A percentile compares a stretch with the other conserved stretches of the same genome.
These are phyloP conservation scores for Gymnocephalus cernua DNA, from an alignment of 2,113 vertebrate genomes.

Conservation along the genomic window DNA sequence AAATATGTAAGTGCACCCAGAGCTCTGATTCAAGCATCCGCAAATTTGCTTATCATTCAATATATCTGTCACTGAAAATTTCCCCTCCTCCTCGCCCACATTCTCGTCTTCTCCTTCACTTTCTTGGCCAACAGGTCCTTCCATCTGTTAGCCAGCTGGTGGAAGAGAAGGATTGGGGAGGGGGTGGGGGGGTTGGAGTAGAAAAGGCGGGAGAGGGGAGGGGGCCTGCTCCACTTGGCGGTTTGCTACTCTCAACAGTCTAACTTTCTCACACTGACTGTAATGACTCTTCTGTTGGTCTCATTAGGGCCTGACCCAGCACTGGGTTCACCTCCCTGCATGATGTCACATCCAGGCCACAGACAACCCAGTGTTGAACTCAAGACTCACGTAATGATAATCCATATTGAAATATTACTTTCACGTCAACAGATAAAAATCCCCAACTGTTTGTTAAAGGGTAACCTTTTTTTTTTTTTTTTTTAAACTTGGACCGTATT, in stretches of 20 bases:
- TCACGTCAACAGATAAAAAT: not conserved
- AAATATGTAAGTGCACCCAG: slow-evolving; percentile 34
- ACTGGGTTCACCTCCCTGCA: slow-evolving; percentile 57
- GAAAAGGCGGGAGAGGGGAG: slow-evolving; percentile 25
- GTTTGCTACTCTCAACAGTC: slow-evolving; percentile 59
- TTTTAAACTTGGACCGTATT: no score
- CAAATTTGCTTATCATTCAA: slow-evolving; percentile 73
- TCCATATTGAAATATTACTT: slow-evolving; percentile 11
- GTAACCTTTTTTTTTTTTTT: no score
- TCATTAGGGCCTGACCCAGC: slow-evolving; percentile 65
- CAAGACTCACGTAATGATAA: slow-evolving; percentile 6
- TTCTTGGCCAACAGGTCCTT: slow-evolving; percentile 78
- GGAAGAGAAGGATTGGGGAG: slow-evolving; percentile 31
- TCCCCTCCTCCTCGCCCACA: slow-evolving; percentile 15
- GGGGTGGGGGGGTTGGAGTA: not conserved
- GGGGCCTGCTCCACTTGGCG: slow-evolving; percentile 50
- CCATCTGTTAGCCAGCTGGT: slow-evolving; percentile 84
- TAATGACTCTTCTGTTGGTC: slow-evolving; percentile 67
- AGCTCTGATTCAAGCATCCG: slow-evolving; percentile 45
- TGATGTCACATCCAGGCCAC: slow-evolving; percentile 66
- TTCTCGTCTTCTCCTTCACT: slow-evolving; percentile 60
- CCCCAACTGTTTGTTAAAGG: not conserved
- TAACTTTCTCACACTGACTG: slow-evolving; percentile 69
- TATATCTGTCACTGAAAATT: slow-evolving; percentile 46
- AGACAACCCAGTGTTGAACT: slow-evolving; percentile 32